Conservation (phyloP, 2,113 vertebrate genomes). For the Toxotes jaculatrix region DNA sequence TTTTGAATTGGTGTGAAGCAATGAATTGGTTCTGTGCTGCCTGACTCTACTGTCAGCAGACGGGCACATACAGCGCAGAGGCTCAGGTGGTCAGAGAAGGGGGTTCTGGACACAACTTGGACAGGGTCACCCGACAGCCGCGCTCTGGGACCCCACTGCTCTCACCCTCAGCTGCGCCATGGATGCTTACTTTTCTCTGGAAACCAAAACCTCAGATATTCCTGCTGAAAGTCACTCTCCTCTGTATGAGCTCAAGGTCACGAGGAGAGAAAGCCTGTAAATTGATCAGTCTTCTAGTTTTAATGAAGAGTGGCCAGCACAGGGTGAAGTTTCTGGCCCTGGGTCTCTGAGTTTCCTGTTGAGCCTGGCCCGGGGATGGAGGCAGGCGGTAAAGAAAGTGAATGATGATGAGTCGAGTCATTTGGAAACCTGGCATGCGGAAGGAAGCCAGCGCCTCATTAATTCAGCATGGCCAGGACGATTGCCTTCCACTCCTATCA, state of each 20-base stretch:
- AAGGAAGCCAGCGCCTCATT: conserved; percentile 60
- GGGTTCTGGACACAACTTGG: conserved; percentile 30
- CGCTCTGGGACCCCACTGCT: conserved; percentile 21
- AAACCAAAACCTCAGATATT: conserved; percentile 10
- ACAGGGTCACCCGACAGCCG: conserved; percentile 25
- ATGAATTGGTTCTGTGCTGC: conserved; percentile 57
- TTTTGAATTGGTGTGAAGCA: conserved; percentile 74
- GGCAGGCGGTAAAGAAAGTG: conserved; percentile 21
- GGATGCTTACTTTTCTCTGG: not conserved
- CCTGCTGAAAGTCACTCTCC: not conserved
- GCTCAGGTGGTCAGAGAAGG: conserved; percentile 63
- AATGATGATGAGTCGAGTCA: conserved; percentile 51
- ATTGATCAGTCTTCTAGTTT: not conserved
- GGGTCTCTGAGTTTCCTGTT: not conserved
- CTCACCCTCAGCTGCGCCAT: conserved; percentile 29
- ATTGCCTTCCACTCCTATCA: conserved; percentile 63
- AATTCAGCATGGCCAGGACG: conserved; percentile 56
- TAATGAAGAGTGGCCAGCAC: conserved; percentile 14
- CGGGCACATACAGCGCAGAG: conserved; percentile 14
- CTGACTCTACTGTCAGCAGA: conserved; percentile 44
- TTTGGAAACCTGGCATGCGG: conserved; percentile 57
- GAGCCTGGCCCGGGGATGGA: conserved; percentile 8
- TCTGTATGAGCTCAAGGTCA: conserved; percentile 54
- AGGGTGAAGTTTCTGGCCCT: not conserved
- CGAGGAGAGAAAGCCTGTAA: conserved; percentile 7